Percentiles rank a stretch among this genome's conserved stretches.
Conservation (phyloP, 2,113 vertebrate species). For the Echinops telfairi region DNA sequence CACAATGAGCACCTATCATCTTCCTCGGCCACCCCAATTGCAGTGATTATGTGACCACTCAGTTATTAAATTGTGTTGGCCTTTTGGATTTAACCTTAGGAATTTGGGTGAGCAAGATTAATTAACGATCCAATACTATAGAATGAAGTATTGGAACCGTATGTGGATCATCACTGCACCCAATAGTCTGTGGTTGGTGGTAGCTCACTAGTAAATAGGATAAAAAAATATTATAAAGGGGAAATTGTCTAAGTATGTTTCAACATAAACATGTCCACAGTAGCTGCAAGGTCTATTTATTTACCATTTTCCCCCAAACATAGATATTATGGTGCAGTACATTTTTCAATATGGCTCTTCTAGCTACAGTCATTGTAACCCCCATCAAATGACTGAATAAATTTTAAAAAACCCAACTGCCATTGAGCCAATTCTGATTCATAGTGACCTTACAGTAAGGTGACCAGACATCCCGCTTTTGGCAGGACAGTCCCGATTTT, state of each 20-base stretch:
- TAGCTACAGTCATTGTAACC: too few species aligned
- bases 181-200: neutral
- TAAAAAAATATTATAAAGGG: neutral
- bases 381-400: too few species aligned
- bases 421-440: too few species aligned
- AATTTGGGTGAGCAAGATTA: neutral
- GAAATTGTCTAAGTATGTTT: neutral
- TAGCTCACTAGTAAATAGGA: neutral
- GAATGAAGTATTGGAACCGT: neutral
- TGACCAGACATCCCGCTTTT: too few species aligned
- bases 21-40: neutral
- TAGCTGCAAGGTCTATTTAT: neutral
- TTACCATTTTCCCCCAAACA: neutral
- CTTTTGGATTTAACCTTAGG: conserved; percentile 1
- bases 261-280: conserved; percentile 19
- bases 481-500: too few species aligned
- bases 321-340: too few species aligned
- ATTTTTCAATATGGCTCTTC: too few species aligned
- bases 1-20: neutral
- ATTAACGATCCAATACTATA: neutral
- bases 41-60: neutral
- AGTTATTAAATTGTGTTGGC: neutral
- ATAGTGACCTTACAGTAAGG: too few species aligned
- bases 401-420: too few species aligned
- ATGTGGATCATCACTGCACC: neutral